These are phyloP conservation scores for Chamaedrilus cognettii DNA, from an alignment of 2,888 invertebrate genomes.

Conservation along the genomic window DNA sequence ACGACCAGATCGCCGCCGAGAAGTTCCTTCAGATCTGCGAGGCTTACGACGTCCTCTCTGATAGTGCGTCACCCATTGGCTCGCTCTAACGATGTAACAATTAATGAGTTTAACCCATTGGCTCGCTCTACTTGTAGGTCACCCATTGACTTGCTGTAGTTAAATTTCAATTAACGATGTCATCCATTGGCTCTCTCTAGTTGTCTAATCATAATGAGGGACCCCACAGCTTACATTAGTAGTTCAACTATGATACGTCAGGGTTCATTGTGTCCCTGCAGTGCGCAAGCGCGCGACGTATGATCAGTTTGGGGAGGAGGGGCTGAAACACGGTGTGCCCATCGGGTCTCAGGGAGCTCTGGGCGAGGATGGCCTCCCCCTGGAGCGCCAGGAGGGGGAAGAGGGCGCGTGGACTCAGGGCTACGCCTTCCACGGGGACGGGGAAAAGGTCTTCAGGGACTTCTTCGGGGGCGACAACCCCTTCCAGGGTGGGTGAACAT, in stretches of 20 bases:
- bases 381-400: constrained; percentile 35
- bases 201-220: too few relatives aligned
- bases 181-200: too few relatives aligned
- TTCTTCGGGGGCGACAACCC: constrained; percentile 85
- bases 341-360: constrained; percentile 60
- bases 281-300: constrained; percentile 69
- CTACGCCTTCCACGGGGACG: constrained; percentile 76
- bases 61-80: too few relatives aligned
- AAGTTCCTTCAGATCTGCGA: constrained; percentile 59
- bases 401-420: constrained; percentile 57
- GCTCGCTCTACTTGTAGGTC: too few relatives aligned
- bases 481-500: constrained; percentile 62
- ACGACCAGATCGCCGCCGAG: constrained; percentile 51
- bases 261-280: too few relatives aligned
- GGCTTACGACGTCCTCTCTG: constrained; percentile 60
- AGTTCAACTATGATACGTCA: too few relatives aligned
- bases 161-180: too few relatives aligned
- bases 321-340: constrained; percentile 78
- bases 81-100: too few relatives aligned
- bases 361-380: not conserved
- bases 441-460: constrained; percentile 63
- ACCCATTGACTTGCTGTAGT: too few relatives aligned
- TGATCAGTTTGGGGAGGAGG: constrained; percentile 88
- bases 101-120: too few relatives aligned
- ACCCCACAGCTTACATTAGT: too few relatives aligned